Conservation (phyloP, 64 coral and sea anemone genomes). For the Cladopsammia gracilis region DNA sequence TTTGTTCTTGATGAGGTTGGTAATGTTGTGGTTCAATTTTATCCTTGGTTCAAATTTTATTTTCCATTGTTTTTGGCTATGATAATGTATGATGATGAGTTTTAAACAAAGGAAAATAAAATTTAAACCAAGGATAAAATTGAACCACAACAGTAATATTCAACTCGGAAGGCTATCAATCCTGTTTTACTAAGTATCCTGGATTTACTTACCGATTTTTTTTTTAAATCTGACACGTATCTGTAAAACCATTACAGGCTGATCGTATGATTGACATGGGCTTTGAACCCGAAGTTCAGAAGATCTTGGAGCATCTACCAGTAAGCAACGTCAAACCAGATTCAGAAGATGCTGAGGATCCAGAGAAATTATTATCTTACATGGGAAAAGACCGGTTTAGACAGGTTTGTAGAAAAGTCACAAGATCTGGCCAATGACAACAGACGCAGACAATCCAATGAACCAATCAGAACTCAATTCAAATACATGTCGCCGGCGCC, state of each 20-base stretch:
- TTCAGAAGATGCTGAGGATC: slow-evolving; percentile 95
- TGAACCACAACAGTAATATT: no score
- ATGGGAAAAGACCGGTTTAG: slow-evolving; percentile 95
- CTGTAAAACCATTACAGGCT: slow-evolving; percentile 58
- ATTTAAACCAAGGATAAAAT: background rate
- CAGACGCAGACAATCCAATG: no score
- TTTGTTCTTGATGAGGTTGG: slow-evolving; percentile 96
- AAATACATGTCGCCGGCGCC: no score
- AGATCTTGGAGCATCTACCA: slow-evolving; percentile 96
- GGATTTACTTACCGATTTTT: no score
- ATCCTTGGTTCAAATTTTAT: no score
- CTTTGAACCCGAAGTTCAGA: slow-evolving; percentile 99
- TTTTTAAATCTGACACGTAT: background rate
- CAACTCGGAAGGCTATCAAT: background rate
- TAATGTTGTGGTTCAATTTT: no score
- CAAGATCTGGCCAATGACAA: background rate
- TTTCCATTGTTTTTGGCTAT: no score
- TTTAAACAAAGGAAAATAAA: background rate
- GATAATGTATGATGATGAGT: background rate
- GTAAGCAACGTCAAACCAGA: slow-evolving; percentile 98
- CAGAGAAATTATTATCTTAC: slow-evolving; percentile 86
- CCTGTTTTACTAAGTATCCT: no score
- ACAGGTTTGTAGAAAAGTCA: slow-evolving; percentile 59
- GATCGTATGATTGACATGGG: slow-evolving; percentile 99
- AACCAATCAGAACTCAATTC: no score